A percentile compares a stretch with the other conserved stretches of the same genome.
Conservation (phyloP, 2,797 vertebrate species). For the Bryconaethiops microstoma region DNA sequence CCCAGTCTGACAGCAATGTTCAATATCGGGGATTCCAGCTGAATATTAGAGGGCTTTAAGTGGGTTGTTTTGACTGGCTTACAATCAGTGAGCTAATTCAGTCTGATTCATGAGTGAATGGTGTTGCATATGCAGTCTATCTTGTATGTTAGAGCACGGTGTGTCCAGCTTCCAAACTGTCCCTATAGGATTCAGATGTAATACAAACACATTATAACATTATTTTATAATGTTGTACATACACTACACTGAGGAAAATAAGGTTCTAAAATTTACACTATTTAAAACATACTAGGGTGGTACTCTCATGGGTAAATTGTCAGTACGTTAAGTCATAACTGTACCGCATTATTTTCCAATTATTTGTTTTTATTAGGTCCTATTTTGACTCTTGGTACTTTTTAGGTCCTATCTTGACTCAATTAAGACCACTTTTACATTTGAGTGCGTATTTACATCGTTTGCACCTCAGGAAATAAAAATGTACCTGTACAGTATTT, state of each 20-base stretch:
- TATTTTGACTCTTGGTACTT: too few species aligned
- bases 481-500: too few species aligned
- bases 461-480: too few species aligned
- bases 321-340: too few species aligned
- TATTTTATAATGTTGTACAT: not conserved
- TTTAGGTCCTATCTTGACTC: too few species aligned
- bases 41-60: slow-evolving; percentile 13
- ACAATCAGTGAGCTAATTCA: not conserved
- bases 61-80: not conserved
- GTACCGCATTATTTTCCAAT: too few species aligned
- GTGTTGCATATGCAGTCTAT: not conserved
- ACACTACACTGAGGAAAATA: not conserved
- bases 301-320: too few species aligned
- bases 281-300: not conserved
- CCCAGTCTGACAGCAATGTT: slow-evolving; percentile 27
- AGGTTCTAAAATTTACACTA: not conserved
- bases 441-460: too few species aligned
- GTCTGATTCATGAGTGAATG: not conserved
- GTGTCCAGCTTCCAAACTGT: not conserved
- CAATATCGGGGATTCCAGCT: not conserved
- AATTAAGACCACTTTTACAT: too few species aligned
- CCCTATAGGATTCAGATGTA: not conserved
- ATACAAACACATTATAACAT: not conserved
- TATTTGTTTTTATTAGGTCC: too few species aligned
- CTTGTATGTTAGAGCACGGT: not conserved